Evolutionary conservation across 2,888 invertebrate species (phyloP), one percentile per base, ranked within the genome.

Genomic region (Cabera pusaria): DNA sequence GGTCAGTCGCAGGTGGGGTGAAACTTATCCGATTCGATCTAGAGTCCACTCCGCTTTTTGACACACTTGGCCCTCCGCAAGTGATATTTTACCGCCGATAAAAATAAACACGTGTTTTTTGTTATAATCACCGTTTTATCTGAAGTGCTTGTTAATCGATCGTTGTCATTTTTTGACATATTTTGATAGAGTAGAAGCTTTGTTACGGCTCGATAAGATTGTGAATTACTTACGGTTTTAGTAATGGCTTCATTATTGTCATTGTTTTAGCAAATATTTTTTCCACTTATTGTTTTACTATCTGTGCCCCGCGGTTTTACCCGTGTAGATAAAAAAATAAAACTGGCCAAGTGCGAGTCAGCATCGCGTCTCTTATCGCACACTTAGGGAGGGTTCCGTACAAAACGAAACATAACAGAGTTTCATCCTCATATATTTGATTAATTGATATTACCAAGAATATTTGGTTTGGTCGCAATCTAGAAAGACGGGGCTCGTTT

Each of bases 41-140:
- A 56, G 59, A 75, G 75, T 69, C 75, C 76, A 76, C 74, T 81
- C 71, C 72, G 74, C 70, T 79, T 79, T 79, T 78, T 78, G 80
- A 81, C 82, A 79, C 78, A 79, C 78, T 72, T 52, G 52, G 50
- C 64, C 69, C 68, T 45, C 51, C 45, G 51, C 52, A 56, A 61
- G 55, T 63, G 74, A 78, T 77, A 68, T 66, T 64, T 47, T 56
- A 50, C 61, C 53, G 53, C 54, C 61, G 68, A 63, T 66, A 71
- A 66, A 60, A 68, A 68, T 65, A 71, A 44, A 84, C 84, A 82
- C 74, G 71, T 81, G 78, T 82, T 78, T 74, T 73, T 59, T 31
- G 32, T 67, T 44, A 59, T 73, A 77, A 74, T 74, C 59, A 62
- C 56, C 55, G 52, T 44, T 62, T 71, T 74, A 72, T 71, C 69